These are phyloP conservation scores for Cryptops parisi DNA, from an alignment of 2,888 invertebrate species.

Conservation along the genomic window DNA sequence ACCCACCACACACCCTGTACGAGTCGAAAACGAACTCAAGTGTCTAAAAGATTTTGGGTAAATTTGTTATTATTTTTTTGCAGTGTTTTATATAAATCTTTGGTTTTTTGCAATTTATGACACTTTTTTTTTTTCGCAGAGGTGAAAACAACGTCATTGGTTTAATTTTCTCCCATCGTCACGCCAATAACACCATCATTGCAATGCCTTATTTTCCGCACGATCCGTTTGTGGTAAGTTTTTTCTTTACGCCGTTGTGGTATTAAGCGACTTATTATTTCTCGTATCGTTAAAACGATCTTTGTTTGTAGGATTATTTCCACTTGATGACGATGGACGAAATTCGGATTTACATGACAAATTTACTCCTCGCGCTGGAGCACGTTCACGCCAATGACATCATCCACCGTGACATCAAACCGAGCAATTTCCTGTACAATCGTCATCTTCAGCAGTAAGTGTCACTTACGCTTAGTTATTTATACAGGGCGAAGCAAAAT, in stretches of 20 bases:
- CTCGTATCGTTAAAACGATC: not conserved
- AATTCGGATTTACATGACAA: slow-evolving; percentile 60
- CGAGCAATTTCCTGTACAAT: slow-evolving; percentile 79
- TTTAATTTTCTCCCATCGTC: slow-evolving; percentile 58
- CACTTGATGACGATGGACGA: slow-evolving; percentile 37
- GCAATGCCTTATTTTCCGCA: slow-evolving; percentile 81
- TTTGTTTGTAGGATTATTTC: slow-evolving; percentile 8
- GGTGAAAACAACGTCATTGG: slow-evolving; percentile 68
- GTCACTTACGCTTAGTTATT: no score
- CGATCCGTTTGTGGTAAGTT: slow-evolving; percentile 55
- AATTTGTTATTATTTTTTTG: no score
- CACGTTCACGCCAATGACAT: slow-evolving; percentile 70
- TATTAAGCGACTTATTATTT: slow-evolving; percentile 8
- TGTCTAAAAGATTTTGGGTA: slow-evolving; percentile 46
- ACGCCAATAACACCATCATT: slow-evolving; percentile 64
- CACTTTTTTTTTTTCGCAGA: slow-evolving; percentile 34
- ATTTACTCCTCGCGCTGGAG: slow-evolving; percentile 57
- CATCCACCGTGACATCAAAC: slow-evolving; percentile 81
- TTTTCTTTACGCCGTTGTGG: slow-evolving; percentile 11
- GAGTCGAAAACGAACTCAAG: slow-evolving; percentile 63
- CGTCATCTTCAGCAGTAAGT: slow-evolving; percentile 36
- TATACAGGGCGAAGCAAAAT: no score
- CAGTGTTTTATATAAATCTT: no score
- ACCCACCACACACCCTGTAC: slow-evolving; percentile 67
- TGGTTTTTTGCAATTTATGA: no score